A percentile compares a stretch with the other conserved stretches of the same genome.
Evolutionary conservation across 2,888 invertebrate genomes (phyloP).

Genomic region (Cosmopolites sordidus): DNA sequence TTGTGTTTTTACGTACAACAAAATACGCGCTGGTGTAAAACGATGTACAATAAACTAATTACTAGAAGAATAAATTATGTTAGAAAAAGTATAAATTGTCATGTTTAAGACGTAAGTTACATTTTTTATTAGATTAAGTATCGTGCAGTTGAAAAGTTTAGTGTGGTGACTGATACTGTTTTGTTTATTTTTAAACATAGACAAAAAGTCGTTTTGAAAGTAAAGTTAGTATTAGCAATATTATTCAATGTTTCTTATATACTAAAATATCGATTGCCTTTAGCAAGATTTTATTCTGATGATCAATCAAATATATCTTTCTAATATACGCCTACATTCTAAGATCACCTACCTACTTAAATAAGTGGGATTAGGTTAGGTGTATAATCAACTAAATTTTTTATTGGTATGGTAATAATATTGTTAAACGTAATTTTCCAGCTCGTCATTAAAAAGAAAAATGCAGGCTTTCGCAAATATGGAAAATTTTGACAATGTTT

Average conservation of each 20-base stretch:
- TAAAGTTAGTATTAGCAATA: neutral
- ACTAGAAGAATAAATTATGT: conserved; percentile 10
- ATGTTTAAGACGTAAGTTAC: conserved; percentile 16
- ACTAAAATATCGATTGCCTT: neutral
- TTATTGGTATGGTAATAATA: conserved; percentile 18
- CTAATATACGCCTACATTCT: conserved; percentile 24
- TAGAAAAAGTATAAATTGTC: conserved; percentile 11
- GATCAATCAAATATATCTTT: conserved; percentile 20
- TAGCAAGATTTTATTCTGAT: conserved; percentile 10
- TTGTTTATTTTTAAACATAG: conserved; percentile 8
- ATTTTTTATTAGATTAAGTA: conserved; percentile 2
- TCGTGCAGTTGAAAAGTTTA: neutral
- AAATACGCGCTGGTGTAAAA: too few relatives aligned
- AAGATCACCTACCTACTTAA: conserved; percentile 23
- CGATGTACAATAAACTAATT: too few relatives aligned
- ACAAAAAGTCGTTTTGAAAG: conserved; percentile 9
- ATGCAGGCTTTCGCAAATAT: conserved; percentile 33
- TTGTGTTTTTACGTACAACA: conserved; percentile 8
- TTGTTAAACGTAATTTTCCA: conserved; percentile 19
- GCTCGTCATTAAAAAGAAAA: conserved; percentile 33
- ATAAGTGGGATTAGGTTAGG: conserved; percentile 26
- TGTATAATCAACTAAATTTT: conserved; percentile 20
- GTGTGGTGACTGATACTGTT: neutral
- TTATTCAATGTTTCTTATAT: neutral
- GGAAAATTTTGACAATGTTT: conserved; percentile 50